Base-by-base conservation (phyloP, 2,888 invertebrate species). In the Cenopis cana region DNA sequence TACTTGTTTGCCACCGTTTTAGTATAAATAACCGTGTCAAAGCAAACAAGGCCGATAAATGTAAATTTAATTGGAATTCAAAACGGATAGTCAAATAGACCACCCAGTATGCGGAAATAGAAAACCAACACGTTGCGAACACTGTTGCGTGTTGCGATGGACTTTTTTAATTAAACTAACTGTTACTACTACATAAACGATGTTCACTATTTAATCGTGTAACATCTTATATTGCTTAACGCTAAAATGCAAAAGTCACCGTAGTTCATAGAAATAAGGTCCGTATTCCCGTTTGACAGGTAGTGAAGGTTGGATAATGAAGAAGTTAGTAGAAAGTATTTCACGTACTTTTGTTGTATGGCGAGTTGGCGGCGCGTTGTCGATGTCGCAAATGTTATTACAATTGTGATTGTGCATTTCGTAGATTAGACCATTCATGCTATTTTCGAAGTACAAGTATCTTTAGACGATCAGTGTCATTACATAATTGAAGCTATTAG, bases 151-250 rank as follows among this genome's bases (percentile, higher is more conserved):
- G 62, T 18, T 50, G 11, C 20, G 20, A 38, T 54, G 52, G 64
- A 64, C 64, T 52, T 64, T 52, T 64, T 64, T 64, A 64, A 64
- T 64, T 64, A 64, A 64, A 64, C 38, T 64, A 64, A 50, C 50
- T 41, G 18, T 46, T 41, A 59, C 24, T 14, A 55, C 55, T 55
- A 14, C 14, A 20, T 46, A 46, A 62, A 55, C 52, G n/a, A 55
- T 65, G 29, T 65, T 18, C 33, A 17, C 2, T 33, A 12, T 9
- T 33, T 33, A 46, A n/a, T n/a, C 56, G 52, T 20, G 33, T 41
- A 49, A 57, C 14, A n/a, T 36, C 20, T 5, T 14, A 54, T 38
- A 18, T 20, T 36, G 18, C 4, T 1, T 2, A 18, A n/a, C 0
- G 50, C 8, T 17, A 12, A 52, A 33, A 17, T 3, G 2, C 3